Percentiles rank a stretch among this genome's conserved stretches.
Conservation (phyloP, 2,113 vertebrate species). For the Hemibates koningsi region DNA sequence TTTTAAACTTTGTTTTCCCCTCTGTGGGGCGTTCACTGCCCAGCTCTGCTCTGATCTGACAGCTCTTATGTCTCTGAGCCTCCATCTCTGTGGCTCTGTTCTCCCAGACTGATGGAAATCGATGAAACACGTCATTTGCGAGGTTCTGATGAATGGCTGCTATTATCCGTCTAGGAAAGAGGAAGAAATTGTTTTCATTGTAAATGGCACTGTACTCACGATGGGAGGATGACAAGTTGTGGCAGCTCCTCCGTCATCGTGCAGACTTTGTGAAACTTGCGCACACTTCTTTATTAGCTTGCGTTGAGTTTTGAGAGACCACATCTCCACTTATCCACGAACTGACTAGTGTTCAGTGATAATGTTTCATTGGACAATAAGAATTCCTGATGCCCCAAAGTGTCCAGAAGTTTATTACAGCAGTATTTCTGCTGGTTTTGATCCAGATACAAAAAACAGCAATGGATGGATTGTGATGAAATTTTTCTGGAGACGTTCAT, state of each 20-base stretch:
- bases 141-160: conserved; percentile 33
- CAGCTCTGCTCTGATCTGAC: background rate
- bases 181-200: background rate
- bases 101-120: conserved; percentile 17
- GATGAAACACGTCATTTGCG: conserved; percentile 8
- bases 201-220: background rate
- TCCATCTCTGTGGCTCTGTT: background rate
- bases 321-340: background rate
- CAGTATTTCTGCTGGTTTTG: background rate
- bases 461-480: background rate
- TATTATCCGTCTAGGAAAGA: conserved; percentile 25
- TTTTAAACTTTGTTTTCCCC: background rate
- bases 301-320: background rate
- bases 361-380: background rate
- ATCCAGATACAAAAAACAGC: background rate
- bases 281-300: background rate
- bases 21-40: background rate
- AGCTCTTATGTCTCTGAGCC: background rate
- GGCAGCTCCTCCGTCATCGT: background rate
- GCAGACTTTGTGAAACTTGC: background rate
- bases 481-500: background rate
- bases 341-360: background rate
- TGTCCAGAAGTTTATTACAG: background rate
- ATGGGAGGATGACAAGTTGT: background rate
- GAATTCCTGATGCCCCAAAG: background rate